Evolutionary conservation across 2,797 vertebrate genomes (phyloP).

Genomic region (Falco peregrinus): DNA sequence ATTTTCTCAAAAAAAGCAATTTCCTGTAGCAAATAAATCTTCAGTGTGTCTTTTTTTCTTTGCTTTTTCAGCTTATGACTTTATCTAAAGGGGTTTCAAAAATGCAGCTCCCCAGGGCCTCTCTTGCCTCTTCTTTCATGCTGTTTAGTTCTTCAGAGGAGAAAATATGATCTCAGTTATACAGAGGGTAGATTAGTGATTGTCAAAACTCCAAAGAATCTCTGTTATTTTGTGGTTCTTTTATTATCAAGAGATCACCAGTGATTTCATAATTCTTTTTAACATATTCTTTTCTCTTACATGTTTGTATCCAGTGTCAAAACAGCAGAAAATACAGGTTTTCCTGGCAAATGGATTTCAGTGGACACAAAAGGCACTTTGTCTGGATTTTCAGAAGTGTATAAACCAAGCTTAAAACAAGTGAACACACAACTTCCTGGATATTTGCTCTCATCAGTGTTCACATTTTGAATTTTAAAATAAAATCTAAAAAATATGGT

Average conservation of each 20-base stretch:
- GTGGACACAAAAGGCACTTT: neutral
- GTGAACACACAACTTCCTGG: neutral
- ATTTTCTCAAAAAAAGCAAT: slow-evolving; percentile 26
- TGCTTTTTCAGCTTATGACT: neutral
- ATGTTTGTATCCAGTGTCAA: neutral
- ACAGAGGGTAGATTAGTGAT: neutral
- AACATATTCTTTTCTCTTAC: neutral
- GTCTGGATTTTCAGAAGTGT: neutral
- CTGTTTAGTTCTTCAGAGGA: neutral
- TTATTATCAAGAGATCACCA: neutral
- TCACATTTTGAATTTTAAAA: neutral
- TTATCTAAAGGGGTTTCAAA: slow-evolving; percentile 9
- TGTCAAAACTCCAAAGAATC: neutral
- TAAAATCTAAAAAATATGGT: neutral
- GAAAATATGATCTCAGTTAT: neutral
- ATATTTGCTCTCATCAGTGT: neutral
- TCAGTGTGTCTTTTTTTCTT: neutral
- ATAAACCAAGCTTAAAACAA: neutral
- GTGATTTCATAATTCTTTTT: neutral
- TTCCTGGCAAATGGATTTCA: neutral
- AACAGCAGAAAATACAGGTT: neutral
- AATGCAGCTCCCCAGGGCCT: neutral
- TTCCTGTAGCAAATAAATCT: slow-evolving; percentile 15
- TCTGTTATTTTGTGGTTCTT: neutral
- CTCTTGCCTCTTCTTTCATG: neutral